Evolutionary conservation across 2,888 invertebrate species (phyloP), one percentile per base, ranked within the genome.

Genomic region (Eurytoma californica): DNA sequence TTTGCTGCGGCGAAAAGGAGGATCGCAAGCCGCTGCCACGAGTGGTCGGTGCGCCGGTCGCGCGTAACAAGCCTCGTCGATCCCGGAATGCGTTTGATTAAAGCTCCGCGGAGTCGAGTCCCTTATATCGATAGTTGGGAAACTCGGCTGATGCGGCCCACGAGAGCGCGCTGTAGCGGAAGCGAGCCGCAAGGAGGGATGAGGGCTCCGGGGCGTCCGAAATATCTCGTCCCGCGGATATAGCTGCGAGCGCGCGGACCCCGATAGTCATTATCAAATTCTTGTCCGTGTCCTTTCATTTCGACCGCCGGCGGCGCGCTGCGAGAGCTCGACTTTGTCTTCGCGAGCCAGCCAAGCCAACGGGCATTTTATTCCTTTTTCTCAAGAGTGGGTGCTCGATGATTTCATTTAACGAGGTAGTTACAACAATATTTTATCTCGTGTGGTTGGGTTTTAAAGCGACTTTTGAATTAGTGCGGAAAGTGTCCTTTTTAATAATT

Each of bases 41-140:
- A 47, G 53, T 20, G 16, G 39, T 57, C 16, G 24, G n/a, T 61
- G n/a, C 3, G n/a, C 12, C 39, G 39, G 39, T 14, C 30, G 30
- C 39, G 39, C 65, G 30, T 81, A 79, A 79, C 63, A 79, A 81
- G 72, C 75, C 49, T 20, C 39, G 65, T 51, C 51, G 47, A 49
- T 16, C 14, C 53, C n/a, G 75, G 81, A 77, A 80, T 83, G 82
- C 82, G 83, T 84, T 83, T 82, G 82, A 84, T 84, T 84, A 83
- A 84, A 84, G 83, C 82, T 49, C 79, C 73, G 73, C 76, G 39
- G 73, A 74, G 39, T 72, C 83, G 80, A 75, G 80, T 72, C 53
- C 80, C 77, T 76, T 72, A 69, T 74, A 76, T 75, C 78, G 75
- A 79, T 81, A 81, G 75, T 81, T 76, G 60, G 39, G 51, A 67